Conservation (phyloP, 2,888 invertebrate genomes). For the Sesia apiformis region DNA sequence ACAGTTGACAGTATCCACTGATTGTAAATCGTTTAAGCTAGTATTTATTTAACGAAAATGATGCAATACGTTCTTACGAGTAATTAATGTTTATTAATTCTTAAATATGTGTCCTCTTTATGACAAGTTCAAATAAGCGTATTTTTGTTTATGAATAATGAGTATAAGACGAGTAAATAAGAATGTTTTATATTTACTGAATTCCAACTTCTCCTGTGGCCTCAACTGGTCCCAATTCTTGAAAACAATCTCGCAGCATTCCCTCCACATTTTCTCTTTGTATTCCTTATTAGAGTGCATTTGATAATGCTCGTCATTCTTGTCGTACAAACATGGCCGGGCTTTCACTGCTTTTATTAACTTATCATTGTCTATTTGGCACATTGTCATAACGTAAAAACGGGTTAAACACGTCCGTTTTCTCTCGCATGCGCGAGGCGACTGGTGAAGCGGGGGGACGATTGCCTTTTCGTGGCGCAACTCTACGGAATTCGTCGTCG, state of each 20-base stretch:
- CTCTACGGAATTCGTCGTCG: constrained; percentile 2
- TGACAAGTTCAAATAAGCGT: no score
- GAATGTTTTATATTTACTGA: constrained; percentile 15
- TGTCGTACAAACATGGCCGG: constrained; percentile 33
- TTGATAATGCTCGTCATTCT: constrained; percentile 14
- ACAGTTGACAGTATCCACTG: no score
- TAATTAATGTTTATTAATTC: no score
- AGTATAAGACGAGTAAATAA: no score
- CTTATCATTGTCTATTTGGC: constrained; percentile 18
- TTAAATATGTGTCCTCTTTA: no score
- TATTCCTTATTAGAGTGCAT: constrained; percentile 1
- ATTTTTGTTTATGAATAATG: no score
- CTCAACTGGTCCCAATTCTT: constrained; percentile 28
- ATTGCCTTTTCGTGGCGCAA: constrained; percentile 10
- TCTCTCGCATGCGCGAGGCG: constrained; percentile 19
- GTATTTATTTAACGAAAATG: no score
- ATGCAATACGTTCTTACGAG: no score
- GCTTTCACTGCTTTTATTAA: constrained; percentile 34
- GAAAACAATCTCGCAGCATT: constrained; percentile 33
- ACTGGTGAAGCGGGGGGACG: constrained; percentile 27
- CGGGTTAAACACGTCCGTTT: constrained; percentile 21
- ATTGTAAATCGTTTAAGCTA: no score
- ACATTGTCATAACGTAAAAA: constrained; percentile 10
- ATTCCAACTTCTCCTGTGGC: constrained; percentile 30
- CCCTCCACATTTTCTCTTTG: constrained; percentile 33